Evolutionary conservation across 2,113 vertebrate species (phyloP).

Genomic region (Dolichotis patagonum): DNA sequence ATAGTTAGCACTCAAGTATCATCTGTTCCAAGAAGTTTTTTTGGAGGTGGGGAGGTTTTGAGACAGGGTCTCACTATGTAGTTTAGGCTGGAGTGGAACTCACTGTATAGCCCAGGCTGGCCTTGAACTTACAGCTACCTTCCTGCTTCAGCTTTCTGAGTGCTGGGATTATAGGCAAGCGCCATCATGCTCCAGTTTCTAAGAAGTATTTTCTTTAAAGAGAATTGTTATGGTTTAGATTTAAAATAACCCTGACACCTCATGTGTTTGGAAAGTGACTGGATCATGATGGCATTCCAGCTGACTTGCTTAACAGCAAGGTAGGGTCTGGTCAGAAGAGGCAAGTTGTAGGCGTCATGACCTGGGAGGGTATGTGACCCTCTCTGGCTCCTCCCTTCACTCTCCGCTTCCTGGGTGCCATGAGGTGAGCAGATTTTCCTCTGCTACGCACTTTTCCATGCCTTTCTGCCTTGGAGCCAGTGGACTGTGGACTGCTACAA

Average conservation of each 20-base stretch:
- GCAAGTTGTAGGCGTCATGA: background rate
- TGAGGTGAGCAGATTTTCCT: background rate
- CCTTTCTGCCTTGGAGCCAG: background rate
- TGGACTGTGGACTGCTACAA: background rate
- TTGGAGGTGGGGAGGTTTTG: background rate
- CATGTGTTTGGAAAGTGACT: background rate
- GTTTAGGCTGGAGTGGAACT: background rate
- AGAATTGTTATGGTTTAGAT: background rate
- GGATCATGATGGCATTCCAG: background rate
- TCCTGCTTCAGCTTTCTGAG: background rate
- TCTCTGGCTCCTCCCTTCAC: background rate
- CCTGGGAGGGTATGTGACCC: background rate
- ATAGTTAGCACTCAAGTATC: constrained; percentile 30
- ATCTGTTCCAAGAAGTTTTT: background rate
- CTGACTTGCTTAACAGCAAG: background rate
- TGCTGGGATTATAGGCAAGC: background rate
- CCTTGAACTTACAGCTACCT: background rate
- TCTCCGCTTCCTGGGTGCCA: background rate
- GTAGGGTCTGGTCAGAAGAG: background rate
- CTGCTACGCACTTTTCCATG: too few relatives aligned
- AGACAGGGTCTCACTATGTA: background rate
- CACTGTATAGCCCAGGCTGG: background rate
- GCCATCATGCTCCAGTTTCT: background rate
- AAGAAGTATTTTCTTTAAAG: background rate
- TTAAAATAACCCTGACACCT: background rate